Conservation (phyloP, 2,113 vertebrate species). For the Leucosticte australis region DNA sequence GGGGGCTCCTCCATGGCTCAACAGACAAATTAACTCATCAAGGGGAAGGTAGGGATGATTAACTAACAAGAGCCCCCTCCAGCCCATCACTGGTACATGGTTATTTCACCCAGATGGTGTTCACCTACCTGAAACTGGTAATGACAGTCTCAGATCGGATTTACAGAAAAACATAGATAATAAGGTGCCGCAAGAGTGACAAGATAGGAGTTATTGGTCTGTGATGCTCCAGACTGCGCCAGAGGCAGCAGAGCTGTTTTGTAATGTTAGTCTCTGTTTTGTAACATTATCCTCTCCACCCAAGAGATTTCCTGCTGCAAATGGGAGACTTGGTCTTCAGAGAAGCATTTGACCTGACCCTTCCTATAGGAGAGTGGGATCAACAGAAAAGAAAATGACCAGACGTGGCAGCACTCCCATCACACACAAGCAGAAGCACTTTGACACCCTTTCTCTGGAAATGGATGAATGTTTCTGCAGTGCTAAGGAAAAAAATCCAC, state of each 20-base stretch:
- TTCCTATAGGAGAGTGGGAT: background rate
- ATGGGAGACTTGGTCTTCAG: background rate
- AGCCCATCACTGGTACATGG: conserved; percentile 48
- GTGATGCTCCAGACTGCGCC: background rate
- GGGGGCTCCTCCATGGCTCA: conserved; percentile 53
- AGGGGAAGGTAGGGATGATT: conserved; percentile 63
- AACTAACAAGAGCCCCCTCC: conserved; percentile 63
- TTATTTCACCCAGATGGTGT: conserved; percentile 67
- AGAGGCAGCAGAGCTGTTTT: conserved; percentile 23
- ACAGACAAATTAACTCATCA: conserved; percentile 67
- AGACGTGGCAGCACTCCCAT: background rate
- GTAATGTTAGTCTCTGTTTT: conserved; percentile 57
- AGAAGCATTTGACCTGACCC: conserved; percentile 32
- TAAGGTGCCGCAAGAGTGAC: conserved; percentile 28
- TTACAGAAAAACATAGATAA: conserved; percentile 37
- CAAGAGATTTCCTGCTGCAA: background rate
- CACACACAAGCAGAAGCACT: background rate
- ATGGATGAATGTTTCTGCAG: conserved; percentile 44
- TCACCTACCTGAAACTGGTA: conserved; percentile 65
- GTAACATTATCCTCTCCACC: conserved; percentile 33
- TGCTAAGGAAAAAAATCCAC: background rate
- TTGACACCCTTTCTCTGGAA: conserved; percentile 19
- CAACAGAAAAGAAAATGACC: conserved; percentile 9
- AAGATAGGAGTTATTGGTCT: background rate
- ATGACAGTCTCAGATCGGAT: conserved; percentile 44